Base-by-base conservation (phyloP, 2,113 vertebrate species). In the Lampris incognitus region DNA sequence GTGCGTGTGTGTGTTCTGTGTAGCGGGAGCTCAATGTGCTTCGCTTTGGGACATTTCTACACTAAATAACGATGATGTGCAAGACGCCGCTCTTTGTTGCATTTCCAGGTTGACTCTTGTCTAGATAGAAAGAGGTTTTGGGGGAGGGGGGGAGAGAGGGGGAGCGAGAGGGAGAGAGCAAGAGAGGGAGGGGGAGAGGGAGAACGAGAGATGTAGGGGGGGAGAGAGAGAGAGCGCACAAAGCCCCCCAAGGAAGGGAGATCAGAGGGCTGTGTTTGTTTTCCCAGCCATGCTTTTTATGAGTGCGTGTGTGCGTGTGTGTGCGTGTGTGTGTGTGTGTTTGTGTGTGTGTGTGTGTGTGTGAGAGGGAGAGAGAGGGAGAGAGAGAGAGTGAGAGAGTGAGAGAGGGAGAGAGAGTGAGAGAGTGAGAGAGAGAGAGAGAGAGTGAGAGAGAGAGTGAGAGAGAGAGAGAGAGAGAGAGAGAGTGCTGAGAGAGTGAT, bases 211-310 rank as follows among this genome's bases (percentile, higher is more conserved):
- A 24, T 24, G 24, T 24, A 24, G 24, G 24, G 24, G 24, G 24
- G 0, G 24, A 24, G 24, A 24, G 24, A 24, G 24, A 79, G 66
- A 79, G 77, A 85, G 74, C 71, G 71, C 63, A 69, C 74, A 69
- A 78, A 73, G 86, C 77, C 76, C 83, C 83, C 79, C 0, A 63
- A 85, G 76, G 79, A 88, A 72, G 59, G 59, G 74, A 76, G 81
- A 86, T 87, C 83, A 86, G 70, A 90, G 5, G 46, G 58, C 67
- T 61, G 65, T 75, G 82, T 88, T 87, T 90, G 84, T 92, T 88
- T 88, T 78, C 74, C 76, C 69, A 82, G 57, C 46, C 36, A 44
- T 69, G 66, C 39, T 58, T 41, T 66, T 59, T 66, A 41, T 68
- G 48, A 66, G 63, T 71, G 38, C 64, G 65, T 42, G 24, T 63